Percentiles rank a stretch among this genome's conserved stretches.
These are phyloP conservation scores for Macrobrachium nipponense DNA, from an alignment of 1,140 invertebrate genomes.

Conservation along the genomic window DNA sequence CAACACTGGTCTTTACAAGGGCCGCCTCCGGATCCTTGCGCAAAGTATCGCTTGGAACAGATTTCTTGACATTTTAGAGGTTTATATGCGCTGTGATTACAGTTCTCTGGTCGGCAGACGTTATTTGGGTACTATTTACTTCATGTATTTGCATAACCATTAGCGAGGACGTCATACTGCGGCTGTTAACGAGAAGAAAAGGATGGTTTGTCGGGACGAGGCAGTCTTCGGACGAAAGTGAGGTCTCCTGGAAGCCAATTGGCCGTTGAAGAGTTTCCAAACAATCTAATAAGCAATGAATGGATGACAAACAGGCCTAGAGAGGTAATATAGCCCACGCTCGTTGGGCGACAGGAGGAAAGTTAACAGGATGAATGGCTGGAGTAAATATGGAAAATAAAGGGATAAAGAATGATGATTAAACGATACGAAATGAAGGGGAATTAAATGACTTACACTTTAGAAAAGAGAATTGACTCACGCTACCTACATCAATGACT, in stretches of 20 bases:
- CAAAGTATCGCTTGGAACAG: not conserved
- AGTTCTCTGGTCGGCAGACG: no score
- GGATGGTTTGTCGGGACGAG: not conserved
- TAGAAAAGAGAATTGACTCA: no score
- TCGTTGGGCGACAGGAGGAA: not conserved
- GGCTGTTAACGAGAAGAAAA: not conserved
- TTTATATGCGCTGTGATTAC: no score
- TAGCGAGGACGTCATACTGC: no score
- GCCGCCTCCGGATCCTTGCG: slow-evolving; percentile 25
- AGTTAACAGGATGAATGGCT: no score
- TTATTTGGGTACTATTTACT: no score
- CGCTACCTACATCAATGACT: no score
- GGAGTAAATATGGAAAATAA: no score
- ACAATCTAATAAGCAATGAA: slow-evolving; percentile 62
- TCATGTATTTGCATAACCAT: no score
- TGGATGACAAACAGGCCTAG: slow-evolving; percentile 61
- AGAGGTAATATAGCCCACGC: slow-evolving; percentile 54
- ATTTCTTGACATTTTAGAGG: not conserved
- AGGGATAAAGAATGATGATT: no score
- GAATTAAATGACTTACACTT: no score
- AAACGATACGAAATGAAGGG: no score
- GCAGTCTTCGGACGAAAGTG: slow-evolving; percentile 37
- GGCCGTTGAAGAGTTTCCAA: slow-evolving; percentile 60
- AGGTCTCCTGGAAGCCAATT: slow-evolving; percentile 61
- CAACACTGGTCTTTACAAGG: slow-evolving; percentile 59